Evolutionary conservation across 2,113 vertebrate genomes (phyloP).

Genomic region (Bubo scandiacus): DNA sequence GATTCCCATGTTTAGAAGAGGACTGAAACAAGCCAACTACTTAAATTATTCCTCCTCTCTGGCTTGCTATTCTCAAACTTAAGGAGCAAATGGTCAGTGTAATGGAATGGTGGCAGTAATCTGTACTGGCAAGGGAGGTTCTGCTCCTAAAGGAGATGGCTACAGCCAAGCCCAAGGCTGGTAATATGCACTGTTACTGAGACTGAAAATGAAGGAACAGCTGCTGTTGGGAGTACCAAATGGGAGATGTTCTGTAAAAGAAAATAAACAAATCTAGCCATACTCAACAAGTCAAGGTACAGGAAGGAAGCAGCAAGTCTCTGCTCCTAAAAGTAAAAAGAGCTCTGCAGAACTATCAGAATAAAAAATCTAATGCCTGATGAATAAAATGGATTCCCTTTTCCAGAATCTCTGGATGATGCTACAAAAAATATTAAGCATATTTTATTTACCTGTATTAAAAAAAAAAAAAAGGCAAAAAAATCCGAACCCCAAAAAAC

Average conservation of each 20-base stretch:
- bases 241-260: neutral
- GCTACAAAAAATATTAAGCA: neutral
- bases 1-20: constrained; percentile 50
- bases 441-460: neutral
- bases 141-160: neutral
- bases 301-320: neutral
- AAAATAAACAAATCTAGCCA: constrained; percentile 5
- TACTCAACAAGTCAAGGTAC: neutral
- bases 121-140: neutral
- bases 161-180: neutral
- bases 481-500: neutral
- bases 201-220: neutral
- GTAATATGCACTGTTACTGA: neutral
- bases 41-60: constrained; percentile 24
- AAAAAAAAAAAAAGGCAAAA: neutral
- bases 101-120: constrained; percentile 13
- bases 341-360: neutral
- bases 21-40: constrained; percentile 24
- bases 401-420: neutral
- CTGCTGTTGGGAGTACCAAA: neutral
- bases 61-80: constrained; percentile 9
- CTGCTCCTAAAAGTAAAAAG: neutral
- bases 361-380: neutral
- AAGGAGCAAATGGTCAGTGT: neutral
- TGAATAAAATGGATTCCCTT: neutral